phyloP scores from a whole-genome alignment of 2,797 vertebrate genomes.

The Anisognathus igniventris region DNA sequence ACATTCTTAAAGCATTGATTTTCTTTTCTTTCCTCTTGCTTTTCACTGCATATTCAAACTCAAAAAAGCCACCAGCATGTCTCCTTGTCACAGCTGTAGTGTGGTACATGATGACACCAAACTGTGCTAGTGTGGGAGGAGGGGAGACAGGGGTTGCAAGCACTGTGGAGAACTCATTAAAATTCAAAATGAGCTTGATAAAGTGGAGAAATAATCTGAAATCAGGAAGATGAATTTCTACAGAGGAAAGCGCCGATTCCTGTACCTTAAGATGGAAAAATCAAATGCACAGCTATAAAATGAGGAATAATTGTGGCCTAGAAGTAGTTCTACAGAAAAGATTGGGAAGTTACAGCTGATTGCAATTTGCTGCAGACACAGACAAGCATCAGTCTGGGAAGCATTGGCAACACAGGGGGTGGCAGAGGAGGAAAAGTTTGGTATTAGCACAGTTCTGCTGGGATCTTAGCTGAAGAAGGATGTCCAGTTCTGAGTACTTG shows the following conservation, averaged over 20 bases:
- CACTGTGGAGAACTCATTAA: conserved; percentile 35
- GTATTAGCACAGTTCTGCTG: not conserved
- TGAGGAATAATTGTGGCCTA: conserved; percentile 43
- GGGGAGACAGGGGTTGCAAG: conserved; percentile 26
- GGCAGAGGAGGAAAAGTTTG: not conserved
- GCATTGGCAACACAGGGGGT: not conserved
- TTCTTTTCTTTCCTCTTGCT: conserved; percentile 22
- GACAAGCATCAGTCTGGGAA: not conserved
- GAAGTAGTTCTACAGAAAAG: not conserved
- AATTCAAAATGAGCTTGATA: conserved; percentile 54
- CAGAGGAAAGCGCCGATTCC: not conserved
- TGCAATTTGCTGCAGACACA: conserved; percentile 31
- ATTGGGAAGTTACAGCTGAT: conserved; percentile 23
- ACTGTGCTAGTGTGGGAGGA: conserved; percentile 54
- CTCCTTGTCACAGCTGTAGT: conserved; percentile 51
- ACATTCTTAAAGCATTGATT: not conserved
- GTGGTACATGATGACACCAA: conserved; percentile 52
- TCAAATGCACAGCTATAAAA: conserved; percentile 34
- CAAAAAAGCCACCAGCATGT: not conserved
- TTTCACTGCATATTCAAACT: conserved; percentile 27
- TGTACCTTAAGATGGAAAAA: conserved; percentile 36
- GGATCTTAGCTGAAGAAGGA: not conserved
- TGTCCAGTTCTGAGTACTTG: not conserved
- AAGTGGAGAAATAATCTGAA: conserved; percentile 43
- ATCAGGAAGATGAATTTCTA: conserved; percentile 50